A percentile compares a stretch with the other conserved stretches of the same genome.
phyloP scores from a whole-genome alignment of 2,888 invertebrate genomes.

The Epistrophella euchroma region DNA sequence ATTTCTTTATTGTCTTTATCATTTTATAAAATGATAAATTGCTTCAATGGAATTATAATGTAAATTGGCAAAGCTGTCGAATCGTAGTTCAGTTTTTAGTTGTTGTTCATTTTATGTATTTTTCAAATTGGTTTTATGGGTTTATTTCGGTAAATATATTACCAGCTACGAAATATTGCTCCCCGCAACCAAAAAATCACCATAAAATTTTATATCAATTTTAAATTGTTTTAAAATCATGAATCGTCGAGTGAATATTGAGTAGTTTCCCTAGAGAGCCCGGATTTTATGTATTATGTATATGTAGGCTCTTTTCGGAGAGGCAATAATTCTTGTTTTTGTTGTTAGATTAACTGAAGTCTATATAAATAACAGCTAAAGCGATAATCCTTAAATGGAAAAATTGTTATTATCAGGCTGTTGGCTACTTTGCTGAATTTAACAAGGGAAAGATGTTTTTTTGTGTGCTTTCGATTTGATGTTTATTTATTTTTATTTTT shows the following conservation, averaged over 20 bases:
- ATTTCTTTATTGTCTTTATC: constrained; percentile 1
- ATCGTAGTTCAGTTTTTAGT: neutral
- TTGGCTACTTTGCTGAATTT: constrained; percentile 16
- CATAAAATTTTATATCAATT: constrained; percentile 18
- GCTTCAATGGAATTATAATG: constrained; percentile 23
- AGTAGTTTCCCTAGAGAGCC: neutral
- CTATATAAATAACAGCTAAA: constrained; percentile 17
- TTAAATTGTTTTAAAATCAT: constrained; percentile 28
- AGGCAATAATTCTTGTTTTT: neutral
- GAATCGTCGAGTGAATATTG: constrained; percentile 22
- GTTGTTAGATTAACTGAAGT: neutral
- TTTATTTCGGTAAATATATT: neutral
- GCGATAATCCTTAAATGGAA: constrained; percentile 29
- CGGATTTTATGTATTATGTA: neutral
- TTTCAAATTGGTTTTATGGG: neutral
- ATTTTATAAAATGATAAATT: constrained; percentile 19
- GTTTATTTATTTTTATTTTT: neutral
- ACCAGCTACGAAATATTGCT: neutral
- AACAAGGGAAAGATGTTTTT: constrained; percentile 17
- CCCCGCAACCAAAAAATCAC: neutral
- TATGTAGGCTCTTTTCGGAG: neutral
- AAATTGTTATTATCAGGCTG: constrained; percentile 21
- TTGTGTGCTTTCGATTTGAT: neutral
- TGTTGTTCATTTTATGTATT: neutral
- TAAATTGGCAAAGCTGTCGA: constrained; percentile 5